Evolutionary conservation across 2,888 invertebrate genomes (phyloP), one percentile per base, ranked within the genome.

Genomic region (Thysanoteuthis rhombus): DNA sequence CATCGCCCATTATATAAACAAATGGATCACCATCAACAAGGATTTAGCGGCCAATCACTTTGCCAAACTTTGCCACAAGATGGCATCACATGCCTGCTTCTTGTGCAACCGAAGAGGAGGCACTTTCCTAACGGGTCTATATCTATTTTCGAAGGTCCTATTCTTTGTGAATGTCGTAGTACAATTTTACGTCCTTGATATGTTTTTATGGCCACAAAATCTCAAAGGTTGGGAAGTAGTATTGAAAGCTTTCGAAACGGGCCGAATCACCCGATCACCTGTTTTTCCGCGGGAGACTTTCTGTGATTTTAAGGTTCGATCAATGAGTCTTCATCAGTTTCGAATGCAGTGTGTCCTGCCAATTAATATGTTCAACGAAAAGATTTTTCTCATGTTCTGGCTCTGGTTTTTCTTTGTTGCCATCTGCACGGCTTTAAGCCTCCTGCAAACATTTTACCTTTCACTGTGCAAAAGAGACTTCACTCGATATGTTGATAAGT

Each of bases 351-450:
- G 96, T 94, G 96, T 96, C n/a, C 94, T 96, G 92, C 96, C 96
- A 19, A 96, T 96, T 93, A 96, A 96, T 94, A 94, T 96, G 42
- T 96, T 96, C 94, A 96, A 96, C 94, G 96, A 96, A 94, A 96
- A 96, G 94, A 96, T 96, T 93, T 96, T 96, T 94, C 95, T 96
- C n/a, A 95, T 96, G 93, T 94, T 96, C 47, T 96, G 96, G 96
- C 96, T 96, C 94, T 96, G 96, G 96, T 94, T 96, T 38, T 95
- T 96, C 6, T 94, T 96, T 22, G 94, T 96, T 0, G 94, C 95
- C 47, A 89, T 95, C 16, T 93, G 95, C 28, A 95, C 96, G 47
- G 94, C 95, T 16, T 93, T 95, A 42, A 95, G 95, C 75, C 28
- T 93, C 28, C 42, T 93, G 39, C 28, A 19, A 39, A 40, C 52